phyloP scores from a whole-genome alignment of 2,888 invertebrate genomes.

The Campoplex capitator region DNA sequence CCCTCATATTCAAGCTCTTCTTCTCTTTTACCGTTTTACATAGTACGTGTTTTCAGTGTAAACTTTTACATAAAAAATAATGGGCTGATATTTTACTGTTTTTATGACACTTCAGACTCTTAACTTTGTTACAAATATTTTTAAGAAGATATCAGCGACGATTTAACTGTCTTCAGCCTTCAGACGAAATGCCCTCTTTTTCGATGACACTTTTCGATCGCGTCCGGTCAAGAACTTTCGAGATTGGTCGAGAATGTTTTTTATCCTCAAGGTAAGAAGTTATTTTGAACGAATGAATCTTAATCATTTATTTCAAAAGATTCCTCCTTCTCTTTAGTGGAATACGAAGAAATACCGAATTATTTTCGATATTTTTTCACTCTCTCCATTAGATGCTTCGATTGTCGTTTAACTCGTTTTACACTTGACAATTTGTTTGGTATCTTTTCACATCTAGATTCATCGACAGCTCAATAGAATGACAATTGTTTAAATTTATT shows the following conservation, averaged over 20 bases:
- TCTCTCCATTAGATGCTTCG: background rate
- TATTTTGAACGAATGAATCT: background rate
- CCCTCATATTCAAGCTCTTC: background rate
- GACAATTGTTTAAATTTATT: background rate
- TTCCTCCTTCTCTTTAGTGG: background rate
- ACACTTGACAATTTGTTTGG: background rate
- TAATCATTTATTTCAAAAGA: background rate
- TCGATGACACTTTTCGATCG: background rate
- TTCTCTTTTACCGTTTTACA: background rate
- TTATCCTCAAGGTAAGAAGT: background rate
- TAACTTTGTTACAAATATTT: background rate
- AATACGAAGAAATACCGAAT: background rate
- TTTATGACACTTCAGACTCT: background rate
- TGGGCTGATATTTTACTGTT: slow-evolving; percentile 9
- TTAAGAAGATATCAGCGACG: background rate
- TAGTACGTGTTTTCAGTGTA: background rate
- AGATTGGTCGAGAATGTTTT: background rate
- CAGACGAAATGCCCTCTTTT: background rate
- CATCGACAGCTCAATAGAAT: background rate
- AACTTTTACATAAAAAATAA: slow-evolving; percentile 10
- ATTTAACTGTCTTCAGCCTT: background rate
- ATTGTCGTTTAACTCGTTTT: background rate
- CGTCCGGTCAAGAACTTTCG: background rate
- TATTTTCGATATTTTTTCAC: background rate
- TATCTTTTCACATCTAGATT: background rate